Evolutionary conservation across 1,140 invertebrate species (phyloP), one percentile per base, ranked within the genome.

Genomic region (Sarcophaga bullata): DNA sequence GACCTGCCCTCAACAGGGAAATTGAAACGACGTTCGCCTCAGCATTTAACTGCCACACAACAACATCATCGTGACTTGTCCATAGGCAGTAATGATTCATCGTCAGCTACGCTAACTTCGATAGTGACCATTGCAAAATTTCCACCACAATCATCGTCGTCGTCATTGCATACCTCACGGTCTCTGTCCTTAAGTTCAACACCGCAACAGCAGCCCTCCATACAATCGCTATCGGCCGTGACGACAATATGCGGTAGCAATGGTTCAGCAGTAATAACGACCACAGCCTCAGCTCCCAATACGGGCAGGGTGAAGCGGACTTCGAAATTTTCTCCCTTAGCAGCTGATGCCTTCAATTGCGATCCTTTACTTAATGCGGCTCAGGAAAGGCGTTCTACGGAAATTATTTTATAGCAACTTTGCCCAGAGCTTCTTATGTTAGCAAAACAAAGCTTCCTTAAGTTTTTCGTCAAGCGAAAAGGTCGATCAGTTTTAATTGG

Each of bases 401-500:
- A 89, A 82, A 89, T 89, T 80, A 89, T 89, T 81, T 87, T 89
- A 84, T 89, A 89, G 84, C 84, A 58, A 82, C 19, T 78, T 82
- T 58, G 83, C 54, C 50, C 13, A 46, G 6, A 9, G 17, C 17
- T 7, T 17, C 15, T 68, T 25, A 19, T 7, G 8, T 68, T 19
- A 8, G 0, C 19, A 68, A 68, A 68, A 0, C 62, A 19, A 19
- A 68, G 17, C 62, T 68, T 68, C 62, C 62, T 68, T 68, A 19
- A 68, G 25, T 37, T 37, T 37, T 37, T 37, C 25, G 25, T 37
- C 25, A 37, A n/a, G n/a, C n/a, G n/a, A n/a, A n/a, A 37, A 37
- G 1, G 25, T 37, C 25, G 25, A 37, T 2, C 4, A 37, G 4
- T 2, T 37, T 37, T 37, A 1, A 4, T 37, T 37, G 25, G 25